These are phyloP conservation scores for Peromyscus polionotus DNA, from an alignment of 2,113 vertebrate species.

Conservation along the genomic window DNA sequence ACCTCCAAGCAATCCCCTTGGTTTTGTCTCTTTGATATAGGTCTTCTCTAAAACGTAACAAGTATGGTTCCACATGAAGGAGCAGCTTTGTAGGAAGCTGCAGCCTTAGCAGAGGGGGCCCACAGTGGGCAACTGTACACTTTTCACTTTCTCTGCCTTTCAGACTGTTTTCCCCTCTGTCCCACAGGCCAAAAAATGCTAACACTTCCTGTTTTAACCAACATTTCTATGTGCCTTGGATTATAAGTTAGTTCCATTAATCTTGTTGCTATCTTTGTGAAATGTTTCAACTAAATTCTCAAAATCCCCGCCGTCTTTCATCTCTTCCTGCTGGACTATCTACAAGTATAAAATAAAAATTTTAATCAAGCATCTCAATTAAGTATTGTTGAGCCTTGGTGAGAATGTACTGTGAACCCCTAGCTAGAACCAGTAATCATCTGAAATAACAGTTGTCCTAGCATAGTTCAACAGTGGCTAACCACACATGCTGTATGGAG, in stretches of 20 bases:
- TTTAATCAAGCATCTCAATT: not conserved
- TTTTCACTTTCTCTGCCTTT: not conserved
- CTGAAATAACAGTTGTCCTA: not conserved
- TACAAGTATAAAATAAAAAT: not conserved
- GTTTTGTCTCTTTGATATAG: not conserved
- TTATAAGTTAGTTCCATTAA: not conserved
- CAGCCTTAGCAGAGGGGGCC: not conserved
- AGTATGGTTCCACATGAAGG: not conserved
- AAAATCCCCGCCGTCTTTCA: not conserved
- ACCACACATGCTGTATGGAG: not conserved
- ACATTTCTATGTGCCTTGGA: not conserved
- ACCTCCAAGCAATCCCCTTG: not conserved
- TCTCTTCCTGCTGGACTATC: not conserved
- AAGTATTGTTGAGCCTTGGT: not conserved
- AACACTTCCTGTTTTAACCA: not conserved
- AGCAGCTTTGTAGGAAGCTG: not conserved
- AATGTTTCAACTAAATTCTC: not conserved
- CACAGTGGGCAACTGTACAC: not conserved
- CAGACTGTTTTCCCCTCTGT: not conserved
- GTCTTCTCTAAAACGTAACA: not conserved
- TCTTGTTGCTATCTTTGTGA: not conserved
- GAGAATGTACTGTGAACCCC: not conserved
- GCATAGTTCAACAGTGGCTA: not conserved
- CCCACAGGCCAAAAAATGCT: not conserved
- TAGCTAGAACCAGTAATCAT: not conserved